Evolutionary conservation across 2,797 vertebrate genomes (phyloP).

Genomic region (Premnoplex brunnescens): DNA sequence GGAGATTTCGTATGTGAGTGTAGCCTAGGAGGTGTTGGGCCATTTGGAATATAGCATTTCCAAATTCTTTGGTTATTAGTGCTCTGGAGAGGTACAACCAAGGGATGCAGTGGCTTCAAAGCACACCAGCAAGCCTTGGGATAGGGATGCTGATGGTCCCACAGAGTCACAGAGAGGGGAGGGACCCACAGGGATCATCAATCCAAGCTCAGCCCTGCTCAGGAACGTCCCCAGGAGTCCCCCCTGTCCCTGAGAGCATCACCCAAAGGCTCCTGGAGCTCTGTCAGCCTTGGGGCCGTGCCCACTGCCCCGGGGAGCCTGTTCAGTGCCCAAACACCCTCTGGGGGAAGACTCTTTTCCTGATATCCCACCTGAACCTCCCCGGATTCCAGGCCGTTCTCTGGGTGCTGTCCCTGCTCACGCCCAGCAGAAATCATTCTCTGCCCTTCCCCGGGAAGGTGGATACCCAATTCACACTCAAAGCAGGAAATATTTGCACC

Average conservation of each 20-base stretch:
- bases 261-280: background rate
- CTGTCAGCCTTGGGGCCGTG: background rate
- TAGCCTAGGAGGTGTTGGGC: background rate
- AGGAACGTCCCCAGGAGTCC: background rate
- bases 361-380: background rate
- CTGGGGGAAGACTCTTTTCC: background rate
- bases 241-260: background rate
- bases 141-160: background rate
- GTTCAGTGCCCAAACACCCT: background rate
- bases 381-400: background rate
- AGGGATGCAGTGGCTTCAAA: background rate
- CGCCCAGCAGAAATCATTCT: background rate
- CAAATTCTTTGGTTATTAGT: background rate
- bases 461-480: background rate
- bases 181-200: accelerated
- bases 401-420: background rate
- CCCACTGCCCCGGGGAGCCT: background rate
- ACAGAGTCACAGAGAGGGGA: background rate
- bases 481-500: background rate
- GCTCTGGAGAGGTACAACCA: background rate
- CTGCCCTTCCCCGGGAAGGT: background rate
- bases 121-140: background rate
- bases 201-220: background rate
- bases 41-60: background rate
- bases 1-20: background rate